Evolutionary conservation across 2,888 invertebrate genomes (phyloP).

Genomic region (Eledone cirrhosa): DNA sequence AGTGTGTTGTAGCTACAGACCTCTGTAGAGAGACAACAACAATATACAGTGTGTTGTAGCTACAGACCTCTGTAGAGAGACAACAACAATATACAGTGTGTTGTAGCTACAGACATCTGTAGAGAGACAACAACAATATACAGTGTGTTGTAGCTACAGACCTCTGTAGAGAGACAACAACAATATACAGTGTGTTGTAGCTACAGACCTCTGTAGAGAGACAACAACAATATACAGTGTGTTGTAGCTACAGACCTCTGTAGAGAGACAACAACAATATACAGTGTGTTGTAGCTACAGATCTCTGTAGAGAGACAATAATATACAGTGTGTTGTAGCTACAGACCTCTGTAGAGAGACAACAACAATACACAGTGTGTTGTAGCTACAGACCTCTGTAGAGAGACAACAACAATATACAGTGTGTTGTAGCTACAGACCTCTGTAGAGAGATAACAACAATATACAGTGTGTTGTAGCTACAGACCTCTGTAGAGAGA

Average conservation of each 20-base stretch:
- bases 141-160: too few relatives aligned
- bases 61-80: constrained; percentile 48
- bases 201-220: constrained; percentile 48
- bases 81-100: too few relatives aligned
- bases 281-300: too few relatives aligned
- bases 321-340: too few relatives aligned
- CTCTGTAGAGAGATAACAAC: constrained; percentile 40
- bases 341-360: constrained; percentile 46
- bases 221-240: too few relatives aligned
- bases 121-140: constrained; percentile 30
- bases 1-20: too few relatives aligned
- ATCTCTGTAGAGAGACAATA: constrained; percentile 41
- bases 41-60: too few relatives aligned
- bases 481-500: constrained; percentile 48
- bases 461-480: too few relatives aligned
- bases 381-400: constrained; percentile 52
- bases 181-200: too few relatives aligned
- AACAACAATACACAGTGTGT: too few relatives aligned
- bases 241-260: constrained; percentile 54
- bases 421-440: too few relatives aligned
- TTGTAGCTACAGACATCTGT: constrained; percentile 52
- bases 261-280: constrained; percentile 29
- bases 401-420: constrained; percentile 24
- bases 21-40: constrained; percentile 40
- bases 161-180: constrained; percentile 42